Evolutionary conservation across 2,888 invertebrate genomes (phyloP).

Genomic region (Dryobotodes eremita): DNA sequence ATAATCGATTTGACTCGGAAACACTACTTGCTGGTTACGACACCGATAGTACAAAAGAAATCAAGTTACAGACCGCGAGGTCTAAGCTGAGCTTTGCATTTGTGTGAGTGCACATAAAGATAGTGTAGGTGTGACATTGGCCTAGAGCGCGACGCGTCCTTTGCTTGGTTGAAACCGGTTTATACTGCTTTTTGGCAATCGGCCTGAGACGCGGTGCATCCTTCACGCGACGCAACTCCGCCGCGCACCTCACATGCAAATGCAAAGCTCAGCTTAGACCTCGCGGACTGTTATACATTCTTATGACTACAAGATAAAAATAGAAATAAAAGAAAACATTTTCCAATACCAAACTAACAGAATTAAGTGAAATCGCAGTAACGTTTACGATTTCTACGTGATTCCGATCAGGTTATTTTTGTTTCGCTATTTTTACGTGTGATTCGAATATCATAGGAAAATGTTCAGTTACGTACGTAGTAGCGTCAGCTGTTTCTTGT

Average conservation of each 20-base stretch:
- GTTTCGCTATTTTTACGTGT: conserved; percentile 51
- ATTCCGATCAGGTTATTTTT: conserved; percentile 46
- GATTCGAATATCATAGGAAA: conserved; percentile 19
- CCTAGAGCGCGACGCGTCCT: too few species aligned
- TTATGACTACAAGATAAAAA: conserved; percentile 1
- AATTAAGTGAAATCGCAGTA: conserved; percentile 22
- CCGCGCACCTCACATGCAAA: too few species aligned
- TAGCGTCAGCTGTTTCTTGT: conserved; percentile 20
- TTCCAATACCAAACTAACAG: conserved; percentile 21
- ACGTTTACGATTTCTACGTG: conserved; percentile 40
- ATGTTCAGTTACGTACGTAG: background rate
- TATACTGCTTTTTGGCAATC: too few species aligned
- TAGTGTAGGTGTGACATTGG: too few species aligned
- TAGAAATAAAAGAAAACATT: conserved; percentile 17
- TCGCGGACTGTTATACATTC: too few species aligned
- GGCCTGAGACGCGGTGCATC: too few species aligned
- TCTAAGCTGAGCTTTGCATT: too few species aligned
- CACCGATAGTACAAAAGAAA: background rate
- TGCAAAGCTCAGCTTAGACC: too few species aligned
- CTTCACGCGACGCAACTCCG: too few species aligned
- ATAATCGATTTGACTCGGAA: background rate
- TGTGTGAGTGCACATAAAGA: too few species aligned
- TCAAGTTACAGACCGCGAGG: too few species aligned
- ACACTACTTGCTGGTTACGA: background rate
- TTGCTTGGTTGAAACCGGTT: too few species aligned